Evolutionary conservation across 2,888 invertebrate genomes (phyloP), one percentile per base, ranked within the genome.

Genomic region (Agrochola lychnidis): DNA sequence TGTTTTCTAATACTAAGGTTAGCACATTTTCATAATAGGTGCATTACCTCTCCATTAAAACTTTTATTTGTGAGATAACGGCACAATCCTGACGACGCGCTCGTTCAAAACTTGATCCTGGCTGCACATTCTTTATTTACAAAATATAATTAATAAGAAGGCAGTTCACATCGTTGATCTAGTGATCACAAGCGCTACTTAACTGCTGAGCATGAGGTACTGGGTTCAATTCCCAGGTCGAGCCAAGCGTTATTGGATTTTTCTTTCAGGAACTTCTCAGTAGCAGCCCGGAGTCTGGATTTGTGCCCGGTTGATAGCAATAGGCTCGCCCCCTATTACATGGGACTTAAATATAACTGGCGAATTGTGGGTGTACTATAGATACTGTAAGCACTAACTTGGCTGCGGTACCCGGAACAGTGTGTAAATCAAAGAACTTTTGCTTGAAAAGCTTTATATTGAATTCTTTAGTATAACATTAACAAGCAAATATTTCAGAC

Each of bases 31-130:
- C 42, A 51, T 14, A 30, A 42, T n/a, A 48, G 1, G 48, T 74
- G 45, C 30, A 74, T 74, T 62, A 62, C 45, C 76, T 42, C 19
- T 53, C 61, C n/a, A 62, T 62, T 62, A 76, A 51, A 42, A 14
- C 10, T 7, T 53, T 42, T 53, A 75, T 53, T 53, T 36, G n/a
- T 76, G 16, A 75, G 7, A 42, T 30, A 42, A 73, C 73, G 51
- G 42, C 30, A 19, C 62, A 74, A 53, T 76, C 4, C 16, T 14
- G n/a, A 22, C 30, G 10, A 22, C 76, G 4, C 36, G 25, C 9
- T 30, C 48, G 48, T 51, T 73, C 7, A 16, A 6, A 10, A 51
- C 48, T 73, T 59, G 40, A 16, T 73, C 25, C 48, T 30, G 48
- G 22, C 6, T 42, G n/a, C 4, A 22, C 16, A 22, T 51, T 25